Evolutionary conservation across 2,797 vertebrate genomes (phyloP).

Genomic region (Threskiornis aethiopicus): DNA sequence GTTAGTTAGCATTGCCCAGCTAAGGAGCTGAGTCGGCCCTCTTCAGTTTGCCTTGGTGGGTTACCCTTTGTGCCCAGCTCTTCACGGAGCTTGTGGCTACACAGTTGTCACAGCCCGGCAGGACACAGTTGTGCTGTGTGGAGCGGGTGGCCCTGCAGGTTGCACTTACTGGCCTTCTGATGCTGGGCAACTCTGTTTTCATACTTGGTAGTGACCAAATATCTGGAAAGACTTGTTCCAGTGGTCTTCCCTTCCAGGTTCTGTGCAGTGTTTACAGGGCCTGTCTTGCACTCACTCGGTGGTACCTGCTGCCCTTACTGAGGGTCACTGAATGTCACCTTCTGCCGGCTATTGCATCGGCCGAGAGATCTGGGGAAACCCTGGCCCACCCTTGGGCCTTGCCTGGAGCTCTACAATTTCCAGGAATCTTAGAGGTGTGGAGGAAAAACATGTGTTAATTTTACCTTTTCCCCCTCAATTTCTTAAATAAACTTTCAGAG

Average conservation of each 20-base stretch:
- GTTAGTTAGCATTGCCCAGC: neutral
- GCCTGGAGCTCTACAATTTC: neutral
- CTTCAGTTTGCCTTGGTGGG: neutral
- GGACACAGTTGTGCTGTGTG: neutral
- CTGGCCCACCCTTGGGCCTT: neutral
- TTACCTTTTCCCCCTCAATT: neutral
- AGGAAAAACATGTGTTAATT: neutral
- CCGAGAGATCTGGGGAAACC: neutral
- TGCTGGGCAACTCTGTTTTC: neutral
- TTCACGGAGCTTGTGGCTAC: rapidly evolving
- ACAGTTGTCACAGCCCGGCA: neutral
- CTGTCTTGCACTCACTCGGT: neutral
- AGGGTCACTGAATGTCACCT: neutral
- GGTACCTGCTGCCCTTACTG: neutral
- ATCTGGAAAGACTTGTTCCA: neutral
- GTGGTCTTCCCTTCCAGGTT: neutral
- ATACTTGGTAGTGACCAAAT: neutral
- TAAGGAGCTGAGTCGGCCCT: neutral
- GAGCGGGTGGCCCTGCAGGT: neutral
- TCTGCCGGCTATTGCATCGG: neutral
- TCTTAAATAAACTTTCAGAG: neutral
- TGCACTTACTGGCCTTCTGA: neutral
- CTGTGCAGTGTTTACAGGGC: neutral
- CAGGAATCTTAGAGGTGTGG: neutral
- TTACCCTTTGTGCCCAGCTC: neutral